These are phyloP conservation scores for Scomber japonicus DNA, from an alignment of 2,113 vertebrate genomes.

Conservation along the genomic window DNA sequence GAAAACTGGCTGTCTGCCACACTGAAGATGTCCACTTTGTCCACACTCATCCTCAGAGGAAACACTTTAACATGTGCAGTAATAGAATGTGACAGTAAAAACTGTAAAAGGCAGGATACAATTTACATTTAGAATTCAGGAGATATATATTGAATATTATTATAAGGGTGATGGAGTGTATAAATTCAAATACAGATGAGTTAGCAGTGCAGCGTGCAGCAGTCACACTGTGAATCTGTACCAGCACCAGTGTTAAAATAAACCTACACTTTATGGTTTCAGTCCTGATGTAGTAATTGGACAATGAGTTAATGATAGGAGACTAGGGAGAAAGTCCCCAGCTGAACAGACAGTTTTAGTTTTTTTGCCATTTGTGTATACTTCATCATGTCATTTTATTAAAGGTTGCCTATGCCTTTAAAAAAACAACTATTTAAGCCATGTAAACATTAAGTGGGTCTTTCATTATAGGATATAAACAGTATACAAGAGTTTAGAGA, in stretches of 20 bases:
- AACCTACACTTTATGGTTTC: not conserved
- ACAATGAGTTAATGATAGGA: conserved; percentile 15
- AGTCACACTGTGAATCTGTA: conserved; percentile 12
- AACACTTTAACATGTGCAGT: not conserved
- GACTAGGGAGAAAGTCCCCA: not conserved
- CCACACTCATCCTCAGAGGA: not conserved
- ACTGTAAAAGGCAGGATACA: not conserved
- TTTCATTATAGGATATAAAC: too few relatives aligned
- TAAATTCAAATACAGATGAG: not conserved
- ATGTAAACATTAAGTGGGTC: too few relatives aligned
- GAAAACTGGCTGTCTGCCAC: conserved; percentile 23
- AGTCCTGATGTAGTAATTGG: not conserved
- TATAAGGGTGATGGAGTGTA: not conserved
- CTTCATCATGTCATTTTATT: not conserved
- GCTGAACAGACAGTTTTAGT: not conserved
- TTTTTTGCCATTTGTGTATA: not conserved
- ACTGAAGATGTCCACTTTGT: not conserved
- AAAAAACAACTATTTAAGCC: too few relatives aligned
- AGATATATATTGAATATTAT: not conserved
- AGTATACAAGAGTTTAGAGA: not conserved
- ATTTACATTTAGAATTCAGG: not conserved
- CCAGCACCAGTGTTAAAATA: not conserved
- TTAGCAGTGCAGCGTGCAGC: not conserved
- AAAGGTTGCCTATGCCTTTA: too few relatives aligned
- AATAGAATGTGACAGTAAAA: not conserved